These are phyloP conservation scores for Peromyscus maniculatus DNA, from an alignment of 2,113 vertebrate species.

Conservation along the genomic window DNA sequence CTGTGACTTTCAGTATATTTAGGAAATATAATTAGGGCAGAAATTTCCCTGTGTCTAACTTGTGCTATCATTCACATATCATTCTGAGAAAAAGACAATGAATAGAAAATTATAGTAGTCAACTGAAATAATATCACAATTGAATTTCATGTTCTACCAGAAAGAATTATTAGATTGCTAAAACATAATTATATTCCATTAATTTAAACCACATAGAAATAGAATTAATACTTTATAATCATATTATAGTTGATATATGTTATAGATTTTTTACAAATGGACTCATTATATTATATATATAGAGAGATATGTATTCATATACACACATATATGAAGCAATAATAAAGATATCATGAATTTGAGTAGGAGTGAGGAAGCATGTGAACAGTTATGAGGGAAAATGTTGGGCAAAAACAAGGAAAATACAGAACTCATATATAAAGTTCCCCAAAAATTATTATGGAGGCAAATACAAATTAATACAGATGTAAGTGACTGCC, in stretches of 20 bases:
- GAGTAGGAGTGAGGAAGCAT: neutral
- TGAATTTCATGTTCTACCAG: neutral
- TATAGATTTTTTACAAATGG: constrained; percentile 26
- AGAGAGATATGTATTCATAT: neutral
- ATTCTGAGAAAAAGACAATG: neutral
- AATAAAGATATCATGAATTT: neutral
- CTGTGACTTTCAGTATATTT: neutral
- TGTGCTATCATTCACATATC: neutral
- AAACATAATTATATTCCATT: neutral
- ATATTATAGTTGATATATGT: neutral
- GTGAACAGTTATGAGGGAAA: neutral
- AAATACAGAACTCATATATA: neutral
- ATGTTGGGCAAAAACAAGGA: neutral
- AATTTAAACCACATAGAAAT: neutral
- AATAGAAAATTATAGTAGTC: neutral
- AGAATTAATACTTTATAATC: neutral
- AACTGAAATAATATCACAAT: neutral
- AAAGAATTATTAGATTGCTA: neutral
- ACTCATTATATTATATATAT: neutral
- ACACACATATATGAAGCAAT: neutral
- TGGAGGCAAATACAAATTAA: neutral
- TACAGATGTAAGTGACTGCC: neutral
- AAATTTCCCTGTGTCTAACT: neutral
- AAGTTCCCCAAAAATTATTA: neutral
- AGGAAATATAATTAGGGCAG: neutral